Conservation (phyloP, 2,113 vertebrate species). For the Galeopterus variegatus region DNA sequence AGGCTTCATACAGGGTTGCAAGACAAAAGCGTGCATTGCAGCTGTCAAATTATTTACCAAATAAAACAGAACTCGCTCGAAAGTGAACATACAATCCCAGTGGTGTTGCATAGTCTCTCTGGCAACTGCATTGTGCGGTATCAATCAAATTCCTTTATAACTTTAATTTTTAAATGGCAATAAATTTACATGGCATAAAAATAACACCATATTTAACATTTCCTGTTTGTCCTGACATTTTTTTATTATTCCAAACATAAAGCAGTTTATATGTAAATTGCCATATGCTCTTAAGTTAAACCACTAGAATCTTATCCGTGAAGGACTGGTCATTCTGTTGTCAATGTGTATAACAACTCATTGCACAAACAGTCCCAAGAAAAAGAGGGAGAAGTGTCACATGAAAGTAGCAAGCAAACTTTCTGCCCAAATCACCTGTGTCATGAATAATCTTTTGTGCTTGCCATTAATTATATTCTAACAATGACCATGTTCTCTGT, state of each 20-base stretch:
- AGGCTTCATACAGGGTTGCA: slow-evolving; percentile 52
- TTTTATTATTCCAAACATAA: slow-evolving; percentile 81
- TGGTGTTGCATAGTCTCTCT: neutral
- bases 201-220: slow-evolving; percentile 82
- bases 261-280: slow-evolving; percentile 84
- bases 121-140: slow-evolving; percentile 10
- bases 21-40: slow-evolving; percentile 47
- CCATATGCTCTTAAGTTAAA: slow-evolving; percentile 81
- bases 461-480: neutral
- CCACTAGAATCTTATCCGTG: slow-evolving; percentile 60
- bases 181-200: slow-evolving; percentile 79
- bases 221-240: slow-evolving; percentile 80
- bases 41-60: slow-evolving; percentile 66
- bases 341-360: slow-evolving; percentile 49
- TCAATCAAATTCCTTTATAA: slow-evolving; percentile 77
- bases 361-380: slow-evolving; percentile 34
- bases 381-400: neutral
- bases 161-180: slow-evolving; percentile 79
- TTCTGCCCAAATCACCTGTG: neutral
- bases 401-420: slow-evolving; percentile 47
- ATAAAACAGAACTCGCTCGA: slow-evolving; percentile 60
- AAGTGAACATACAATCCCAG: neutral
- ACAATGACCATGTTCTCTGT: neutral
- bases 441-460: neutral
- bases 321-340: slow-evolving; percentile 48